phyloP scores from a whole-genome alignment of 2,888 invertebrate species.

The Hemicrepidius hirtus region DNA sequence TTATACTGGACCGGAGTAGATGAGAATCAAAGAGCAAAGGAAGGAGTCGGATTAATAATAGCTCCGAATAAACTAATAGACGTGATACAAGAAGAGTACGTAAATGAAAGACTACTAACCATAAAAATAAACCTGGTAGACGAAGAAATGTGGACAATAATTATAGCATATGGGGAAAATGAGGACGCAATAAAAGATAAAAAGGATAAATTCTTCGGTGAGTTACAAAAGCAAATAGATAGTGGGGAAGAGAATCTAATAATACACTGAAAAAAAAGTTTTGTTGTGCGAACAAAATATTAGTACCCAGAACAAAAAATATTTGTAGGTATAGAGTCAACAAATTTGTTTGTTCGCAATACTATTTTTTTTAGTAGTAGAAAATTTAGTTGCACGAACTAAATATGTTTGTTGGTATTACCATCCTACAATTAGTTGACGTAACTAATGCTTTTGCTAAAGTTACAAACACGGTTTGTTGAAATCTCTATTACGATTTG shows the following conservation, averaged over 20 bases:
- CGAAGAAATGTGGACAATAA: conserved; percentile 38
- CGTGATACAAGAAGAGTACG: conserved; percentile 30
- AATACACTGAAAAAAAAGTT: conserved; percentile 8
- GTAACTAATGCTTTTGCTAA: too few species aligned
- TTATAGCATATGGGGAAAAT: conserved; percentile 34
- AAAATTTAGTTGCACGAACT: too few species aligned
- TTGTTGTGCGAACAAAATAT: conserved; percentile 14
- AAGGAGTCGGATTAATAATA: conserved; percentile 30
- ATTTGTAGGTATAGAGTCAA: conserved; percentile 30
- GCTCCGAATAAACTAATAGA: conserved; percentile 30
- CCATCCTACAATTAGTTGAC: too few species aligned
- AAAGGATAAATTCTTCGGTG: conserved; percentile 25
- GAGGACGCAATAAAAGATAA: conserved; percentile 32
- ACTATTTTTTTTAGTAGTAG: too few species aligned
- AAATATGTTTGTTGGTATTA: too few species aligned
- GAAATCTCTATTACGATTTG: too few species aligned
- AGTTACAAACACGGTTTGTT: too few species aligned
- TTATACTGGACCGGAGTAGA: conserved; percentile 28
- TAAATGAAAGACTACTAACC: conserved; percentile 32
- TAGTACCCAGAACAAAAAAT: conserved; percentile 22
- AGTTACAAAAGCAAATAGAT: conserved; percentile 37
- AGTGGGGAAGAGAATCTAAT: conserved; percentile 29
- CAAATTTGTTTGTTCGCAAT: too few species aligned
- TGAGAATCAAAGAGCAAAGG: conserved; percentile 25
- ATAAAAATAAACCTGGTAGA: conserved; percentile 20